Conservation (phyloP, 2,797 vertebrate genomes). For the Enteromius anoplus region DNA sequence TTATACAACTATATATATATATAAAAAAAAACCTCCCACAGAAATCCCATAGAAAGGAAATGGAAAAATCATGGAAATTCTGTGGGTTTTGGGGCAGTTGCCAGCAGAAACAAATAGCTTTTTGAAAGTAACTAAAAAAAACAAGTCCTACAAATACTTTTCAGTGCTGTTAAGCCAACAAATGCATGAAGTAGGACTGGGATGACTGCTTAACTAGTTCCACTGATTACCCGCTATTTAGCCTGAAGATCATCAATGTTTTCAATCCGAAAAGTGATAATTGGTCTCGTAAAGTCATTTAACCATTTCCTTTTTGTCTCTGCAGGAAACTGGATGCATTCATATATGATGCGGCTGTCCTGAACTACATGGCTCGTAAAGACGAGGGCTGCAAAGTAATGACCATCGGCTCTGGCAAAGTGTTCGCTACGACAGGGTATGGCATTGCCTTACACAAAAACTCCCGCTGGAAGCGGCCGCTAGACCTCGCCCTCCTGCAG, state of each 20-base stretch:
- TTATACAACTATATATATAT: not conserved
- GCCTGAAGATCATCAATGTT: not conserved
- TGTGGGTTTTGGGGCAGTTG: not conserved
- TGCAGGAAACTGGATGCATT: slow-evolving; percentile 91
- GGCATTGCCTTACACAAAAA: slow-evolving; percentile 91
- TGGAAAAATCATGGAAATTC: slow-evolving; percentile 1
- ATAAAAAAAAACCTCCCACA: not conserved
- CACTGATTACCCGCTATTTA: not conserved
- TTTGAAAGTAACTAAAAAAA: not conserved
- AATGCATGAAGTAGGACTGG: not conserved
- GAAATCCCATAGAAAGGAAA: not conserved
- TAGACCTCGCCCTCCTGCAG: slow-evolving; percentile 90
- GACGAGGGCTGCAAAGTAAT: slow-evolving; percentile 94
- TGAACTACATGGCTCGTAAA: slow-evolving; percentile 93
- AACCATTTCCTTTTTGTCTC: not conserved
- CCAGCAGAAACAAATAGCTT: not conserved
- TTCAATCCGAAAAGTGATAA: slow-evolving; percentile 9
- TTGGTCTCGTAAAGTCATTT: slow-evolving; percentile 8
- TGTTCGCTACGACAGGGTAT: slow-evolving; percentile 91
- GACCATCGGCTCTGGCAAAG: slow-evolving; percentile 91
- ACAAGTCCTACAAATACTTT: not conserved
- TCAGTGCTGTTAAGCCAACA: not conserved
- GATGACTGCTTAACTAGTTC: not conserved
- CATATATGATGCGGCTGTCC: slow-evolving; percentile 91
- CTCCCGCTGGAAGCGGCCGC: slow-evolving; percentile 88